Evolutionary conservation across 2,113 vertebrate species (phyloP).

Genomic region (Passer domesticus): DNA sequence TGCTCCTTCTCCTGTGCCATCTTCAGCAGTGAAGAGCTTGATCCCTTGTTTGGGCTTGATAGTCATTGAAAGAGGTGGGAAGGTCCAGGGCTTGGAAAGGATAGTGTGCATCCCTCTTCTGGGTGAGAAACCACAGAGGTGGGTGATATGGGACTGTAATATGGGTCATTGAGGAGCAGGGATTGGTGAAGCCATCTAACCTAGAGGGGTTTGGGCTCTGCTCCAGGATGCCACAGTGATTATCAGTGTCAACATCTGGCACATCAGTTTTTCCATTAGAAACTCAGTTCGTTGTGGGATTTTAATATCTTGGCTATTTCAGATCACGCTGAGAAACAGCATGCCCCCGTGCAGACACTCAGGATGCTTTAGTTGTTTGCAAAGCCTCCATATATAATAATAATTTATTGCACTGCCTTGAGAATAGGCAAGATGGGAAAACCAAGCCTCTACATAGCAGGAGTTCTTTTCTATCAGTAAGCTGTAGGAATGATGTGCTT

Average conservation of each 20-base stretch:
- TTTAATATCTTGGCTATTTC: conserved; percentile 42
- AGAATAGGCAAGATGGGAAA: background rate
- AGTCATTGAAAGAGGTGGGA: background rate
- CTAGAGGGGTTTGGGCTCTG: background rate
- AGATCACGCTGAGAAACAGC: conserved; percentile 2
- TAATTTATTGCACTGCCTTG: conserved; percentile 14
- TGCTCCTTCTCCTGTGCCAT: background rate
- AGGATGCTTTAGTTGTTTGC: conserved; percentile 9
- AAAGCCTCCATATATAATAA: background rate
- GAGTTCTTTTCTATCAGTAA: background rate
- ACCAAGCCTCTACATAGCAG: background rate
- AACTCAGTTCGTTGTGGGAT: conserved; percentile 17
- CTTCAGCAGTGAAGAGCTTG: background rate
- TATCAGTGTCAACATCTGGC: conserved; percentile 34
- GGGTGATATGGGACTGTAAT: background rate
- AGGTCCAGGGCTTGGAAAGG: background rate
- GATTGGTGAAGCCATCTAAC: background rate
- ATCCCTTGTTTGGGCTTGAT: background rate
- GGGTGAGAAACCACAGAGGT: background rate
- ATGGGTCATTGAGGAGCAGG: background rate
- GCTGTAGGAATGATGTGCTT: background rate
- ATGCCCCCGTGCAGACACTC: background rate
- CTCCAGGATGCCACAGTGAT: background rate
- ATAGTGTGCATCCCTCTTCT: background rate
- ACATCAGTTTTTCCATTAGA: conserved; percentile 29